Evolutionary conservation across 30 jellyfish, hydroid and myxozoan species (phyloP), one percentile per base, ranked within the genome.

Genomic region (Turritopsis rubra): DNA sequence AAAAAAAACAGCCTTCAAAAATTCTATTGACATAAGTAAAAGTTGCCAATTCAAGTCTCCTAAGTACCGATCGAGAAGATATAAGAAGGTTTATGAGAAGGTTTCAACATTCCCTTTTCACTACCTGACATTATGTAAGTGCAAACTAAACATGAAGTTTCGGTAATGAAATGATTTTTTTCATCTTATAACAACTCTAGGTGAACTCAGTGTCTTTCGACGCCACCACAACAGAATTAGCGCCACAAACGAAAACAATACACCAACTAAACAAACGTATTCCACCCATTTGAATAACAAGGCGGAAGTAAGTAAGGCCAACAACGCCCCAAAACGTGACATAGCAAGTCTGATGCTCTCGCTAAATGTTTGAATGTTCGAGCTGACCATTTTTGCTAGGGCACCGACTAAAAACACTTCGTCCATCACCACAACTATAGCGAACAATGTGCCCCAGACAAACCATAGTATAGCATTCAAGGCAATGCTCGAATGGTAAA

Each of bases 361-460:
- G 9, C 54, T 24, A 29, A 74, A 74, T 30, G 82, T 30, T 74
- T 74, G 82, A 21, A 29, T 52, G 24, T 30, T 26, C 8, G 82
- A 74, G 71, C 82, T 74, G 9, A 52, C 41, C 82, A 74, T 74
- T 0, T 3, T 74, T 23, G 82, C 82, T 70, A 74, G 28, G 41
- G 65, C 82, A 74, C 82, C 82, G 23, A 74, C 60, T 8, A 74
- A 70, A 29, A 74, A 74, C 41, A 74, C 82, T 30, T 74, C 82
- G 41, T 74, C 82, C 7, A 74, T 23, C 28, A 74, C 41, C 28
- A 74, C 82, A 16, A 74, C 82, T n/a, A 74, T 30, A 0, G 82
- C 82, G 23, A 74, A 74, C 27, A 74, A n/a, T 26, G 65, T 23
- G 65, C 65, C 82, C 7, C 60, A 74, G 65, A 74, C 9, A 29